These are phyloP conservation scores for Galaxias olidus DNA, from an alignment of 2,797 vertebrate genomes.

Conservation along the genomic window DNA sequence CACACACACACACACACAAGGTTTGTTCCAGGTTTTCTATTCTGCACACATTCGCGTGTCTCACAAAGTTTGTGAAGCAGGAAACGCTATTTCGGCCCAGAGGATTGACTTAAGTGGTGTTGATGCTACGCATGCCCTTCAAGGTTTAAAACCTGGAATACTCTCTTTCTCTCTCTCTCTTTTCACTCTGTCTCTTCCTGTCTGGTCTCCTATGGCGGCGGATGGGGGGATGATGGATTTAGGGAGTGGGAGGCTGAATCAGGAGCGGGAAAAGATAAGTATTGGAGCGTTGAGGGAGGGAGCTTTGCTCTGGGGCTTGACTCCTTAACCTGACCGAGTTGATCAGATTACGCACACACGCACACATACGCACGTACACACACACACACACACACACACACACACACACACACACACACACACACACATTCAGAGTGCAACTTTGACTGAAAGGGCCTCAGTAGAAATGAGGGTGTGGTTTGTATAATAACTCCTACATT, in stretches of 20 bases:
- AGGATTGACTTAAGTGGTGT: constrained; percentile 52
- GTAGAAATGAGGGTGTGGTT: too few species aligned
- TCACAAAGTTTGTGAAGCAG: constrained; percentile 50
- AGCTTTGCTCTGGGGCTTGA: constrained; percentile 4
- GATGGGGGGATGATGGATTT: constrained; percentile 53
- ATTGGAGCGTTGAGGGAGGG: constrained; percentile 22
- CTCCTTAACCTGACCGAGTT: constrained; percentile 6
- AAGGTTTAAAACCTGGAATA: constrained; percentile 41
- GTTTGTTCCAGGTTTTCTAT: constrained; percentile 20
- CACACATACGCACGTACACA: not conserved
- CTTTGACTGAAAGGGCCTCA: too few species aligned
- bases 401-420: not conserved
- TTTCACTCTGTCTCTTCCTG: not conserved
- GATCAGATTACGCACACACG: constrained; percentile 5
- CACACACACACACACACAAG: not conserved
- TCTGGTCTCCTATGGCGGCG: constrained; percentile 16
- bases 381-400: not conserved
- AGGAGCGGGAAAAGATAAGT: constrained; percentile 26
- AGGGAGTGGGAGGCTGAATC: constrained; percentile 27
- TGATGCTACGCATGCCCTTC: constrained; percentile 60
- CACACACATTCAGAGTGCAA: too few species aligned
- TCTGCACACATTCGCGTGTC: constrained; percentile 35
- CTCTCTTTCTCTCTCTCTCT: not conserved
- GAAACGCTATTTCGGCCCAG: constrained; percentile 55
- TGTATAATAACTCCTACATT: too few species aligned